Conservation (phyloP, 2,113 vertebrate genomes). For the Dendrocopos noguchii region DNA sequence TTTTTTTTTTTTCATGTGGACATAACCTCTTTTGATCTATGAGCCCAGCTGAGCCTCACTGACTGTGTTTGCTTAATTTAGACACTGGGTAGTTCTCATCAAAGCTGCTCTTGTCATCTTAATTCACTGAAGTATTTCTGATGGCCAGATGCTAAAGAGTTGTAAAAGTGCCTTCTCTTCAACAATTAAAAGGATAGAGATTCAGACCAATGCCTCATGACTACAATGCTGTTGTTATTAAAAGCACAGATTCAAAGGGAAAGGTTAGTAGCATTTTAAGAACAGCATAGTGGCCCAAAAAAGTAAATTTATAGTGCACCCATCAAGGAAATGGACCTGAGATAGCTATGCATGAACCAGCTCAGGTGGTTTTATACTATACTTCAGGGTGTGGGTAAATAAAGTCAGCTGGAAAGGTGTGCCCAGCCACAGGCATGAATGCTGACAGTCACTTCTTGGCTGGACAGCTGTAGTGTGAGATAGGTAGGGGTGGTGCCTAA, state of each 20-base stretch:
- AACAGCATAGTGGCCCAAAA: background rate
- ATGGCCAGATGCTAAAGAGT: background rate
- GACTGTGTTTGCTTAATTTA: background rate
- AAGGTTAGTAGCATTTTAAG: background rate
- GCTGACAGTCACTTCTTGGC: background rate
- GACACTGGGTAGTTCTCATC: background rate
- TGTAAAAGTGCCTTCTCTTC: background rate
- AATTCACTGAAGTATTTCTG: constrained; percentile 4
- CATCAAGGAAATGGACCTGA: background rate
- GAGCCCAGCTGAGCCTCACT: background rate
- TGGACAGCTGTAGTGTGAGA: background rate
- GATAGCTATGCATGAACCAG: background rate
- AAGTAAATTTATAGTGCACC: background rate
- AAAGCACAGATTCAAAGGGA: background rate
- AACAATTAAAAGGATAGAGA: background rate
- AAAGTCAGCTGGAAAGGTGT: background rate
- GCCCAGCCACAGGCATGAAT: rapidly evolving
- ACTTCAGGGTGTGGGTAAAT: background rate
- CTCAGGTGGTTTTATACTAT: background rate
- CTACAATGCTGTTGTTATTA: background rate
- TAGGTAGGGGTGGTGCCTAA: too few relatives aligned
- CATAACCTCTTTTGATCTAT: background rate
- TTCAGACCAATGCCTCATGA: background rate
- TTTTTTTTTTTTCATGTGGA: background rate
- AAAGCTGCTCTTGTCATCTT: background rate